These are phyloP conservation scores for Rattus rattus DNA, from an alignment of 2,113 vertebrate genomes.

Conservation along the genomic window DNA sequence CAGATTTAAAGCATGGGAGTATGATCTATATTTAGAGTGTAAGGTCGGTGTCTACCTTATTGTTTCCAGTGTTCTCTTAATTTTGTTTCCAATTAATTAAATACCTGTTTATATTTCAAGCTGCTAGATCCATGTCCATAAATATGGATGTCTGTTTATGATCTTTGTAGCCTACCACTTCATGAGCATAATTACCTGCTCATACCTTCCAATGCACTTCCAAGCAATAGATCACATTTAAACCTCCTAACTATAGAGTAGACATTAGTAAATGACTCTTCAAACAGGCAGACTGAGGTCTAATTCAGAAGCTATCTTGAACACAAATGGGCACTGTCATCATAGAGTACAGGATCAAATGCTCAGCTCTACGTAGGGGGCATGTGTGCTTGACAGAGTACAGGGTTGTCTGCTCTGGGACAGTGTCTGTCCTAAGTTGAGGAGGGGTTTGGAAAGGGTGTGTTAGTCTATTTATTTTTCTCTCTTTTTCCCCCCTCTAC, in stretches of 20 bases:
- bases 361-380: not conserved
- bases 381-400: not conserved
- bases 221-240: constrained; percentile 20
- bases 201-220: not conserved
- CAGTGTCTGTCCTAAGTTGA: not conserved
- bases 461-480: not conserved
- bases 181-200: not conserved
- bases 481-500: not conserved
- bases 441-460: not conserved
- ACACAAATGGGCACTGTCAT: not conserved
- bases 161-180: constrained; percentile 39
- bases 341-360: rapidly evolving
- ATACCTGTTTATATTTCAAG: constrained; percentile 24
- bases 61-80: constrained; percentile 49
- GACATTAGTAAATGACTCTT: constrained; percentile 1
- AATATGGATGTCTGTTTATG: not conserved
- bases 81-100: constrained; percentile 54
- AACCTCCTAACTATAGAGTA: not conserved
- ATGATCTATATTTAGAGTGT: constrained; percentile 38
- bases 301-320: not conserved
- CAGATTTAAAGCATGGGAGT: constrained; percentile 57
- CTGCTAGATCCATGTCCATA: no score
- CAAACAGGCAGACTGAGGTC: not conserved
- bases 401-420: no score
- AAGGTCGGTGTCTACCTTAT: not conserved